Conservation (phyloP, 2,113 vertebrate genomes). For the Myiagra hebetior region DNA sequence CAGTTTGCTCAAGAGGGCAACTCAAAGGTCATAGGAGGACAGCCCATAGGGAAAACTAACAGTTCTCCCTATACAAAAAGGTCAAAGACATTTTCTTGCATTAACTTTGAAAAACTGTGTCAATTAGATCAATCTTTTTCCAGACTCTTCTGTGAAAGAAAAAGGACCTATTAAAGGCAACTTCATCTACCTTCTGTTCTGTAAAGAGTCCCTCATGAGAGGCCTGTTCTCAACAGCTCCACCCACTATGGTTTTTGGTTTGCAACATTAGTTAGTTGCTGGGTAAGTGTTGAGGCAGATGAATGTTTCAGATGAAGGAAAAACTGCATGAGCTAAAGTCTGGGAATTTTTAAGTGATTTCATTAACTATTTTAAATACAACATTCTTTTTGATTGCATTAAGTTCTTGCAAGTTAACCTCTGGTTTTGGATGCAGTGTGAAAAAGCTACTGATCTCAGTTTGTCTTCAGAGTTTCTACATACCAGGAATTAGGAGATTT, state of each 20-base stretch:
- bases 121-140: neutral
- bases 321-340: neutral
- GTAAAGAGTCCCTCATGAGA: neutral
- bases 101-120: neutral
- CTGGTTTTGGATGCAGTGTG: neutral
- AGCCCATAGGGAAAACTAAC: neutral
- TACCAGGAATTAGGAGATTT: neutral
- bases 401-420: neutral
- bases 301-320: neutral
- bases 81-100: neutral
- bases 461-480: neutral
- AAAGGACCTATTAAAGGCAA: neutral
- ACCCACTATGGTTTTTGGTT: neutral
- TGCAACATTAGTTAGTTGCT: neutral
- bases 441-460: neutral
- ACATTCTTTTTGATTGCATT: neutral
- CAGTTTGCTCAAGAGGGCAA: neutral
- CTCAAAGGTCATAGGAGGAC: conserved; percentile 14
- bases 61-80: neutral
- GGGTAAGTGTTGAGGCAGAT: neutral
- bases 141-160: neutral
- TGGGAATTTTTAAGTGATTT: neutral
- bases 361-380: neutral
- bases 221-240: neutral
- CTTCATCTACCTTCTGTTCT: neutral